Evolutionary conservation across 2,888 invertebrate species (phyloP).

Genomic region (Aspidiotus rigidus): DNA sequence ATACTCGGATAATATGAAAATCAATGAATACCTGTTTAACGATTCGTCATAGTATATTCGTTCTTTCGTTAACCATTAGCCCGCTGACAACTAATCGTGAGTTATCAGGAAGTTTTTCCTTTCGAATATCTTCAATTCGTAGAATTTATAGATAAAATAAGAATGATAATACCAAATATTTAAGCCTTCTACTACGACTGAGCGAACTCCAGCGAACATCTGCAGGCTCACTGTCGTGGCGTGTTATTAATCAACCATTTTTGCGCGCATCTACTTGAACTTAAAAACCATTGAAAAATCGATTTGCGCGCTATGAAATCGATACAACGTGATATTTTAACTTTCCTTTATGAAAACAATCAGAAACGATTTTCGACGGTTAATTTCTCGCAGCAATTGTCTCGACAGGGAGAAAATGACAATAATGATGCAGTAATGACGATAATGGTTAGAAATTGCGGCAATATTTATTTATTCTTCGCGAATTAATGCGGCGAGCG

Average conservation of each 20-base stretch:
- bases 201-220: too few relatives aligned
- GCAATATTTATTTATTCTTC: slow-evolving; percentile 2
- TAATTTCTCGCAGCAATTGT: slow-evolving; percentile 23
- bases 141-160: too few relatives aligned
- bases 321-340: slow-evolving; percentile 21
- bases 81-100: too few relatives aligned
- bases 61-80: too few relatives aligned
- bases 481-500: slow-evolving; percentile 17
- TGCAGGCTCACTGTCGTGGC: too few relatives aligned
- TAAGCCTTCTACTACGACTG: too few relatives aligned
- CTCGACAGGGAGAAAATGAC: slow-evolving; percentile 10
- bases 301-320: slow-evolving; percentile 17
- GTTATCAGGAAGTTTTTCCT: too few relatives aligned
- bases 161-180: too few relatives aligned
- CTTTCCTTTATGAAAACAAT: slow-evolving; percentile 26
- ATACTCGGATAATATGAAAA: too few relatives aligned
- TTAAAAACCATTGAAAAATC: slow-evolving; percentile 20
- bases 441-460: slow-evolving; percentile 15
- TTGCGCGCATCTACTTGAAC: background rate
- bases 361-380: background rate
- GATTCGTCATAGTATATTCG: too few relatives aligned
- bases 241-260: background rate
- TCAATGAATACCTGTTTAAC: too few relatives aligned
- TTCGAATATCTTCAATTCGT: too few relatives aligned
- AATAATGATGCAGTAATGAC: background rate